Evolutionary conservation across 2,113 vertebrate species (phyloP), one percentile per base, ranked within the genome.

Genomic region (Chauna torquata): DNA sequence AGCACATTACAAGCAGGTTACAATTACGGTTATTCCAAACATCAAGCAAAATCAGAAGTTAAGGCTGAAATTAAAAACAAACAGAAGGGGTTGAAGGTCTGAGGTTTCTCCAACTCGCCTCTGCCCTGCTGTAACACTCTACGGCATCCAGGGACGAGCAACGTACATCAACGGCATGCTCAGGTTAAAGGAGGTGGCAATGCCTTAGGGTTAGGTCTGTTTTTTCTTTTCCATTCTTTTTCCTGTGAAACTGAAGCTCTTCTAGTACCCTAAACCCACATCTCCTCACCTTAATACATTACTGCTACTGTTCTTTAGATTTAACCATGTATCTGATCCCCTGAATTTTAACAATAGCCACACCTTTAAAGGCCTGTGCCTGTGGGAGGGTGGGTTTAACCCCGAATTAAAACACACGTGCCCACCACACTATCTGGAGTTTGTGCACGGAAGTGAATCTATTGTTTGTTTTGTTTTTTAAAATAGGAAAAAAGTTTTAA

Each of bases 1-100:
- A 94, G 91, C 94, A 91, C 92, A 54, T 92, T 85, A 91, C 87
- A 90, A 97, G 96, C 94, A 91, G 96, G 90, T 94, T 93, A 94
- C 94, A 85, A 86, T 62, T 80, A 94, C 36, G 34, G 89, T 82
- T 97, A 94, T 91, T 88, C 45, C 75, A 82, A 96, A 96, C 90
- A 93, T 10, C 84, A 90, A 96, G 92, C 92, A 72, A 97, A 95
- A 91, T 50, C 77, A 87, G 77, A 92, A 91, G 64, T 92, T 93
- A 96, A 94, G 92, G 95, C 88, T 96, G 92, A 95, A 96, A 96
- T 91, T 13, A 90, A 95, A 94, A 84, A 90, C 34, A 84, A 89
- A 61, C 6, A 1, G 79, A 82, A 91, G n/a, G 76, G 76, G 25
- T 38, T 72, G 86, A 87, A 92, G 66, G 66, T 89, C 74, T 89